phyloP scores from a whole-genome alignment of 2,888 invertebrate species.

The Dryobota labecula region DNA sequence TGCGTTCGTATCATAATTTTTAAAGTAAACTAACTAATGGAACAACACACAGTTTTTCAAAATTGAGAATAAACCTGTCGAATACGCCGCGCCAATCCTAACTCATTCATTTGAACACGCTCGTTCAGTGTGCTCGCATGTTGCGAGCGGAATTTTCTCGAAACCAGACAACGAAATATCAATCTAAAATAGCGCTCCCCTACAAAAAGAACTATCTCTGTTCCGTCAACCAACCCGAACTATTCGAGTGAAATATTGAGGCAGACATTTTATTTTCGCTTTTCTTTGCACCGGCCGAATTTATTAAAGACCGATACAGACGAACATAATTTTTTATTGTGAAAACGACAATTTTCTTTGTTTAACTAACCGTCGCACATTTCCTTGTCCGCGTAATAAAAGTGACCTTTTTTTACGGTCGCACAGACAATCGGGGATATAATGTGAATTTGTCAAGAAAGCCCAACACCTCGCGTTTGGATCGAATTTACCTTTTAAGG shows the following conservation, averaged over 20 bases:
- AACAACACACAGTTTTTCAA: conserved; percentile 22
- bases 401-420: conserved; percentile 83
- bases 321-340: conserved; percentile 79
- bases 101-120: conserved; percentile 51
- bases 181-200: conserved; percentile 55
- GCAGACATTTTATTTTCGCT: conserved; percentile 62
- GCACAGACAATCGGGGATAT: conserved; percentile 78
- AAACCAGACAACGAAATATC: conserved; percentile 57
- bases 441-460: conserved; percentile 85
- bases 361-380: conserved; percentile 84
- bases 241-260: conserved; percentile 69
- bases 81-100: conserved; percentile 32
- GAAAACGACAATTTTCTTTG: conserved; percentile 82
- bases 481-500: conserved; percentile 83
- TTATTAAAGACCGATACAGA: conserved; percentile 74
- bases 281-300: conserved; percentile 63
- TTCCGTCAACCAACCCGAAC: conserved; percentile 67
- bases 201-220: conserved; percentile 56
- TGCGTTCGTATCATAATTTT: background rate
- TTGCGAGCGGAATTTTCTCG: conserved; percentile 47
- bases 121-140: conserved; percentile 41
- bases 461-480: conserved; percentile 80
- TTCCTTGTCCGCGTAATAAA: conserved; percentile 79
- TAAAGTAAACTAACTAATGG: conserved; percentile 17
- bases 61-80: conserved; percentile 31